Evolutionary conservation across 2,888 invertebrate genomes (phyloP), one percentile per base, ranked within the genome.

Genomic region (Eueremaeus valkanovi): DNA sequence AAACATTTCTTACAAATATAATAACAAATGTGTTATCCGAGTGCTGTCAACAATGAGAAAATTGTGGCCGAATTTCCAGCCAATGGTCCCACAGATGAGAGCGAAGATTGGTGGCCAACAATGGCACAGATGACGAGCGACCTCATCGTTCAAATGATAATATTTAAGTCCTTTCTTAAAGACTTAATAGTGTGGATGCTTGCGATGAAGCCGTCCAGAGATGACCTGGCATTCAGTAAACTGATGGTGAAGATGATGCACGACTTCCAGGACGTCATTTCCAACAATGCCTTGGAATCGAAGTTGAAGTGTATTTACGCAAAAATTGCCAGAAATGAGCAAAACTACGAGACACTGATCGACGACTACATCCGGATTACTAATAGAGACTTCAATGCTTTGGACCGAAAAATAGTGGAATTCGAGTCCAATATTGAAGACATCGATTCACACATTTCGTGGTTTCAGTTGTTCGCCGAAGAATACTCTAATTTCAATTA

Each of bases 11-110:
- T n/a, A n/a, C n/a, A n/a, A n/a, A n/a, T n/a, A n/a, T n/a, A n/a
- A n/a, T n/a, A n/a, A n/a, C n/a, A 49, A 49, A 49, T 49, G 49
- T 49, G 49, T 49, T 49, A 49, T 49, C 49, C 49, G 21, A 49
- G n/a, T 21, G n/a, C 5, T n/a, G n/a, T 2, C 21, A n/a, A 2
- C 6, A 49, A 49, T 6, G n/a, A n/a, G n/a, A 3, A 11, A n/a
- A 8, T 49, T 49, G 49, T 49, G n/a, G n/a, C 49, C n/a, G 21
- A 49, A 49, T 49, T n/a, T 8, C 49, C 49, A 49, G n/a, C 5
- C 3, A n/a, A 5, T 3, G n/a, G 5, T 1, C 3, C 2, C 1
- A 21, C 18, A 49, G 45, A 45, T 13, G 2, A 9, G 2, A 16
- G 18, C 45, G 45, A 45, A 13, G 18, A n/a, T n/a, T 45, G 42